Conservation (phyloP, 2,113 vertebrate species). For the Anthoscopus minutus region DNA sequence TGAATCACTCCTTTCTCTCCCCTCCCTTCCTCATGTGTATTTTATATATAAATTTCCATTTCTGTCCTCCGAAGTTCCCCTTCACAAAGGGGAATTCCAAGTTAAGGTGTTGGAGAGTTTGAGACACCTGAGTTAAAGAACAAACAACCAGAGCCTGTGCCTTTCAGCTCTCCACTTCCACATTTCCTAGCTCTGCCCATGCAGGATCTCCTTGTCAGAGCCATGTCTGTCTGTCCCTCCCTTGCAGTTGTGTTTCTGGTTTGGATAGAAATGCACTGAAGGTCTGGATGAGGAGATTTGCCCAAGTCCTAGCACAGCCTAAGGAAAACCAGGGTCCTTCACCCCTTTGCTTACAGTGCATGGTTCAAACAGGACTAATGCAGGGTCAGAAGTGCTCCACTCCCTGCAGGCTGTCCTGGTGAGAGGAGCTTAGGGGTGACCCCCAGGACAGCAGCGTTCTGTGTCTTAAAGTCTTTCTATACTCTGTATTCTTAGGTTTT, state of each 20-base stretch:
- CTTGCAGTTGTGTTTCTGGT: background rate
- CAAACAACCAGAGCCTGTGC: background rate
- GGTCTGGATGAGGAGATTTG: background rate
- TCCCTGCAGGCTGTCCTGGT: background rate
- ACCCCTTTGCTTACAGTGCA: accelerated
- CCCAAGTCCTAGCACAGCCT: background rate
- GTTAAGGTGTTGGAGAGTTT: background rate
- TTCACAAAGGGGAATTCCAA: conserved; percentile 13
- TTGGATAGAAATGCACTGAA: background rate
- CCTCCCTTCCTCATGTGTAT: background rate
- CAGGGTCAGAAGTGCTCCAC: background rate
- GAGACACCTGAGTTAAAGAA: background rate
- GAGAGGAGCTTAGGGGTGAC: background rate
- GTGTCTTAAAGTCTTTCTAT: background rate
- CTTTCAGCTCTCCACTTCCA: background rate
- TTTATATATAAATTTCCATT: background rate
- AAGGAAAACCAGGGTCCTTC: background rate
- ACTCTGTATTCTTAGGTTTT: background rate
- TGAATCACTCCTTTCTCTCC: conserved; percentile 13
- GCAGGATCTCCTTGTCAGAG: background rate
- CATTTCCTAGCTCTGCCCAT: background rate
- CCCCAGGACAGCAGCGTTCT: accelerated
- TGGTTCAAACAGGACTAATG: background rate
- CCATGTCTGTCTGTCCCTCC: background rate
- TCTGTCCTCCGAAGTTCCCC: background rate